phyloP scores from a whole-genome alignment of 2,797 vertebrate genomes.

The Schizothorax lantsangensis region DNA sequence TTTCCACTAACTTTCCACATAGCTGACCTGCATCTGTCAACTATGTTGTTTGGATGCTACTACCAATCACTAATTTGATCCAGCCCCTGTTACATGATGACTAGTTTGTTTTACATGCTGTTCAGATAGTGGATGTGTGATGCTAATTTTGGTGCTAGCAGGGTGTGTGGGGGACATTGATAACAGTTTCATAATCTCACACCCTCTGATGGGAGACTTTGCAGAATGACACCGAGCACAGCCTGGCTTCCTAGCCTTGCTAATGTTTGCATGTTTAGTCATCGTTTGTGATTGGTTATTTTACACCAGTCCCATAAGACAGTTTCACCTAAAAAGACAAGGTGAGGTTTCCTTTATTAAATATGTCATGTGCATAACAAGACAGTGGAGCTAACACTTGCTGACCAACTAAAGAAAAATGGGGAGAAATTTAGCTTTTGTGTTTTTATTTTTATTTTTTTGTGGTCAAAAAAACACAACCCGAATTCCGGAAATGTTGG shows the following conservation, averaged over 20 bases:
- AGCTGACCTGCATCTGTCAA: not conserved
- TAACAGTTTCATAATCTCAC: conserved; percentile 47
- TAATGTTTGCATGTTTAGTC: not conserved
- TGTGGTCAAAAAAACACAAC: not conserved
- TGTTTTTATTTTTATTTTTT: not conserved
- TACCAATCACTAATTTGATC: not conserved
- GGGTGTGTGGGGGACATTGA: conserved; percentile 44
- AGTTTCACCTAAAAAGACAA: not conserved
- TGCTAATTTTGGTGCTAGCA: conserved; percentile 49
- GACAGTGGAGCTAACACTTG: not conserved
- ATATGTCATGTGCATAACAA: not conserved
- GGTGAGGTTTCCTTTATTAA: not conserved
- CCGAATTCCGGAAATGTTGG: too few relatives aligned
- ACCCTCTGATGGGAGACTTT: conserved; percentile 22
- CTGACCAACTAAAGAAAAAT: not conserved
- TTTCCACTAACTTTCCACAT: not conserved
- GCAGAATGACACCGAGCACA: not conserved
- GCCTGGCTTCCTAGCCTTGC: not conserved
- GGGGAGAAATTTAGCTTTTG: not conserved
- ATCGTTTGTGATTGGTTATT: not conserved
- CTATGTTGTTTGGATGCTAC: not conserved
- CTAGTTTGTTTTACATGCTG: not conserved
- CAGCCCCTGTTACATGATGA: conserved; percentile 1
- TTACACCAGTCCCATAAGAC: not conserved
- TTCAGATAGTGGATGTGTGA: conserved; percentile 22